Evolutionary conservation across 1,140 invertebrate genomes (phyloP).

Genomic region (Paraescarpia echinospica): DNA sequence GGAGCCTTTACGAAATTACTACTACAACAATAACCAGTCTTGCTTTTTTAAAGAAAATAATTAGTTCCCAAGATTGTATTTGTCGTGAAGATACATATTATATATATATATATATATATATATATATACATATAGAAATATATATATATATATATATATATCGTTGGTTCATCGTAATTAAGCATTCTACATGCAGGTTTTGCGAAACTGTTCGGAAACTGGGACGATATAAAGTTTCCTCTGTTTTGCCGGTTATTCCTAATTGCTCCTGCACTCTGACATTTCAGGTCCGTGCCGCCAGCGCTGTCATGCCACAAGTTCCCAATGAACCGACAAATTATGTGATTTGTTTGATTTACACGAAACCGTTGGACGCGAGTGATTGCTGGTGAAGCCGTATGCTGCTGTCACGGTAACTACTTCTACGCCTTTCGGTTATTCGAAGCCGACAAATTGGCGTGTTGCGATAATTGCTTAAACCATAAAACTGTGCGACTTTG

Average conservation of each 20-base stretch:
- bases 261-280: not conserved
- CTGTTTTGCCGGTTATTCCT: not conserved
- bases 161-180: not conserved
- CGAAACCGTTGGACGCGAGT: not conserved
- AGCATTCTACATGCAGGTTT: not conserved
- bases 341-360: slow-evolving; percentile 6
- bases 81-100: no score
- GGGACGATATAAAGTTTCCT: not conserved
- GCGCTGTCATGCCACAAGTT: not conserved
- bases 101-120: no score
- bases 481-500: slow-evolving; percentile 1
- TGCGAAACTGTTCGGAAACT: not conserved
- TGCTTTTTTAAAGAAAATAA: no score
- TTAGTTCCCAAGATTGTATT: no score
- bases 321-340: not conserved
- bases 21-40: no score
- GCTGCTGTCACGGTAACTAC: not conserved
- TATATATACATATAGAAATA: no score
- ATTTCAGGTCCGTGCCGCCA: not conserved
- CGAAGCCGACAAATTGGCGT: not conserved
- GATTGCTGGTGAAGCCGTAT: not conserved
- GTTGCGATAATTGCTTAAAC: not conserved
- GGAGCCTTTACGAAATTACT: no score
- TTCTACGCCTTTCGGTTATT: not conserved
- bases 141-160: not conserved